A percentile compares a stretch with the other conserved stretches of the same genome.
These are phyloP conservation scores for Eueides isabella DNA, from an alignment of 1,140 invertebrate species.

Conservation along the genomic window DNA sequence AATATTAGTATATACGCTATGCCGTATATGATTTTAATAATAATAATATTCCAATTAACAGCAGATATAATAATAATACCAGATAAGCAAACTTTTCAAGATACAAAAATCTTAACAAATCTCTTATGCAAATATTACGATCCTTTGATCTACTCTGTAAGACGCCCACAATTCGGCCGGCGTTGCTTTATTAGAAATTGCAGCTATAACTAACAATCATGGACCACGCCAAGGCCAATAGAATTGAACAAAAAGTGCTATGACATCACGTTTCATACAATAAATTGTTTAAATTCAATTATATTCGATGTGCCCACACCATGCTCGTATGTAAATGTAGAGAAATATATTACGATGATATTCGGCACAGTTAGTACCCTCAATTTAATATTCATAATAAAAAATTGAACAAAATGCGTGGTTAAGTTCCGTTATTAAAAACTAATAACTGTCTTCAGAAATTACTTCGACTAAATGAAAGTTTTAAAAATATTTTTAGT, in stretches of 20 bases:
- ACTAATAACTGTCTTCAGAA: no score
- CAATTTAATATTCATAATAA: neutral
- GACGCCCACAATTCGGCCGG: slow-evolving; percentile 32
- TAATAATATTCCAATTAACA: no score
- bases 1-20: no score
- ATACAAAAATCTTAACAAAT: slow-evolving; percentile 1
- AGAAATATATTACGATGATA: neutral
- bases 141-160: slow-evolving; percentile 33
- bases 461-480: no score
- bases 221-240: slow-evolving; percentile 45
- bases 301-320: neutral
- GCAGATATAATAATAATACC: no score
- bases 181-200: slow-evolving; percentile 36
- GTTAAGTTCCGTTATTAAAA: neutral
- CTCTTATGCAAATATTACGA: neutral
- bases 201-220: slow-evolving; percentile 35
- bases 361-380: neutral
- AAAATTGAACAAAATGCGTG: neutral
- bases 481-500: no score
- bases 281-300: slow-evolving; percentile 42
- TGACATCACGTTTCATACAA: slow-evolving; percentile 45
- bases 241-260: slow-evolving; percentile 38
- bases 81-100: no score
- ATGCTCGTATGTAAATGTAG: neutral
- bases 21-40: no score